Evolutionary conservation across 1,140 invertebrate genomes (phyloP), one percentile per base, ranked within the genome.

Genomic region (Brachionus paranguensis): DNA sequence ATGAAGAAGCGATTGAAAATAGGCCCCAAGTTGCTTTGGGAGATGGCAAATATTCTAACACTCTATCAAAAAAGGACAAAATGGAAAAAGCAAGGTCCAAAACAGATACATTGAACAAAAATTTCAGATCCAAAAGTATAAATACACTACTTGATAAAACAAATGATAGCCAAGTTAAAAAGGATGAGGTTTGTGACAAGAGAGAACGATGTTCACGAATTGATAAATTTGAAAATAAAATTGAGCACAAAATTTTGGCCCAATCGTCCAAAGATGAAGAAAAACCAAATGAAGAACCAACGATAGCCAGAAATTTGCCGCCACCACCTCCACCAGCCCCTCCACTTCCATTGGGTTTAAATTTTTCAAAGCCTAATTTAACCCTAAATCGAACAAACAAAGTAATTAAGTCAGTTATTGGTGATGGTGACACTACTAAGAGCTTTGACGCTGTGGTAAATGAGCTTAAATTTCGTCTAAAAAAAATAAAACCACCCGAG

Each of bases 371-470:
- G 7, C 17, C 37, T 12, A 41, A 29, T 60, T 45, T 41, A 1
- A 17, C 14, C 6, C 7, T 37, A 3, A 72, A 43, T 41, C 12
- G 29, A 53, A 50, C 24, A 11, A 60, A 47, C 27, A 60, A 47
- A 50, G n/a, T 41, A 7, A 81, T 47, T n/a, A 64, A 60, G 10
- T 5, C 14, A 33, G 17, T n/a, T 47, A 50, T 24, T 37, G 17
- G 5, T 41, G 78, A 68, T 55, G 17, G 1, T 41, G 78, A 68
- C 29, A 33, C 78, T 17, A 29, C 43, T 3, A 81, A 81, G 14
- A 81, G 53, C 43, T 81, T 81, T 68, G 78, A 81, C 12, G 78
- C 78, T 29, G 78, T 81, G 7, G 78, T 81, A 27, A 81, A 81
- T 68, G 78, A 81, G 24, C 64, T 81, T 24, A 81, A 81, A 68